phyloP scores from a whole-genome alignment of 2,888 invertebrate genomes.

The Drosophila engyochracea region DNA sequence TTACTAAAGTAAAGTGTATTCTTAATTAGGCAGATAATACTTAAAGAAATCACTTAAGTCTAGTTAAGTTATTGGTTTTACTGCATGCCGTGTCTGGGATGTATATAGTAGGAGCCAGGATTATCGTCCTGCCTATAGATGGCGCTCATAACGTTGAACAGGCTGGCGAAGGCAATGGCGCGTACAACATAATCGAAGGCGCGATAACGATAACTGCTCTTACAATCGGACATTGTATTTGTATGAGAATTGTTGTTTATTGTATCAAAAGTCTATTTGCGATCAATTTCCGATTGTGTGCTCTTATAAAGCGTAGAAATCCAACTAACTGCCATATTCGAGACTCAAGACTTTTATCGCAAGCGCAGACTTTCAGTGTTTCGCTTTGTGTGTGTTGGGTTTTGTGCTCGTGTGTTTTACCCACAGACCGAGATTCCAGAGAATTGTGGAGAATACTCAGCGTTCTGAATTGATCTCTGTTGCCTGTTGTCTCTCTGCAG shows the following conservation, averaged over 20 bases:
- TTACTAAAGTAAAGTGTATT: conserved; percentile 2
- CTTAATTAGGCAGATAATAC: conserved; percentile 5
- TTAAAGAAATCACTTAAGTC: conserved; percentile 5
- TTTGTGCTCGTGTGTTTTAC: conserved; percentile 37
- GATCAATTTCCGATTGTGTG: conserved; percentile 15
- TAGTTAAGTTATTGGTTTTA: conserved; percentile 9
- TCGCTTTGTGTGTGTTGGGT: background rate
- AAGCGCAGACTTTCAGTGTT: conserved; percentile 6
- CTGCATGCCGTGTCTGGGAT: conserved; percentile 59
- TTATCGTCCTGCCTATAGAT: conserved; percentile 54
- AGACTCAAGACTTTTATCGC: conserved; percentile 38
- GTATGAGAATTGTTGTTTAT: background rate
- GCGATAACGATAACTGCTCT: conserved; percentile 19
- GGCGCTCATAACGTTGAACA: conserved; percentile 57
- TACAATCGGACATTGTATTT: conserved; percentile 37
- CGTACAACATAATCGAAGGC: conserved; percentile 23
- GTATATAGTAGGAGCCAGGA: conserved; percentile 60
- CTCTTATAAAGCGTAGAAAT: conserved; percentile 22
- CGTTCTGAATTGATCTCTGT: conserved; percentile 23
- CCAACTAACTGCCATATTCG: conserved; percentile 32
- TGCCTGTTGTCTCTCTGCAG: conserved; percentile 3
- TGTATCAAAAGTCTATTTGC: background rate
- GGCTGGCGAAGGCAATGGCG: conserved; percentile 37
- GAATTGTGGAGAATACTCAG: conserved; percentile 36
- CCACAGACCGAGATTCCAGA: conserved; percentile 19